These are phyloP conservation scores for Brachyhypopomus occidentalis DNA, from an alignment of 2,113 vertebrate genomes.

Conservation along the genomic window DNA sequence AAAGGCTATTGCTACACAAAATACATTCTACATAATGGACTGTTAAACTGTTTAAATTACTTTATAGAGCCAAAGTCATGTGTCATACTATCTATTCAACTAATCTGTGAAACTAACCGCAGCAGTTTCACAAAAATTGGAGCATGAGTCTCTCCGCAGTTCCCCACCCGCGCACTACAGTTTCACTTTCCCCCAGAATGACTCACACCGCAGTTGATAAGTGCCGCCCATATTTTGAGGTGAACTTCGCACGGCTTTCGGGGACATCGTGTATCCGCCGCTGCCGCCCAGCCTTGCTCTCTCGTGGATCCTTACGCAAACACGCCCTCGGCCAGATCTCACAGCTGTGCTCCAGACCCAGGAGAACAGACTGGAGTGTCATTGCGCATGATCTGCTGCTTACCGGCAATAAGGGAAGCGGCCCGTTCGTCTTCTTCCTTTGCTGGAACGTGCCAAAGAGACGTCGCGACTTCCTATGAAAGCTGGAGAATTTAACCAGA, in stretches of 20 bases:
- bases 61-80: too few relatives aligned
- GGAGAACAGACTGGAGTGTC: constrained; percentile 9
- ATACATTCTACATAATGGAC: too few relatives aligned
- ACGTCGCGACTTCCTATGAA: constrained; percentile 14
- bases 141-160: neutral
- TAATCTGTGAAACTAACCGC: too few relatives aligned
- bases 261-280: neutral
- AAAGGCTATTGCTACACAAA: too few relatives aligned
- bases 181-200: constrained; percentile 6
- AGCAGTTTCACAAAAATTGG: neutral
- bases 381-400: neutral
- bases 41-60: too few relatives aligned
- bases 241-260: constrained; percentile 35
- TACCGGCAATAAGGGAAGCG: too few relatives aligned
- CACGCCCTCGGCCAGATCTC: neutral
- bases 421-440: neutral
- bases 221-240: neutral
- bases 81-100: too few relatives aligned
- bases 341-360: neutral
- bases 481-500: constrained; percentile 27
- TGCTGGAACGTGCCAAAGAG: neutral
- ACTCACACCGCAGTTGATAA: neutral
- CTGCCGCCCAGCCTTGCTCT: neutral
- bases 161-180: neutral
- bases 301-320: constrained; percentile 5